A percentile compares a stretch with the other conserved stretches of the same genome.
phyloP scores from a whole-genome alignment of 1,140 invertebrate genomes.

The Papilio helenus region DNA sequence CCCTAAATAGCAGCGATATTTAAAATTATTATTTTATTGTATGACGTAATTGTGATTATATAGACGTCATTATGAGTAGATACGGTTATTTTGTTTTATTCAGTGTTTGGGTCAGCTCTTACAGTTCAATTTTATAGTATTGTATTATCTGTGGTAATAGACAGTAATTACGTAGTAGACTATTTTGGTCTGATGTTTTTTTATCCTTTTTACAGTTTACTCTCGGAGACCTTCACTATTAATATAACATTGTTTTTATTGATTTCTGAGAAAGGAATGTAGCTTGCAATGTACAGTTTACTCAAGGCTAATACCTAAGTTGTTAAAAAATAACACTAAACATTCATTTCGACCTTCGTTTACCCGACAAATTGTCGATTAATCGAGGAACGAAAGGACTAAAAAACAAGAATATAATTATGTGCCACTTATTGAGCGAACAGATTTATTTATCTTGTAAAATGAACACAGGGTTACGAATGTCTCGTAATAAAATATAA shows the following conservation, averaged over 20 bases:
- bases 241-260: neutral
- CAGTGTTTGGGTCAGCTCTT: neutral
- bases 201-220: neutral
- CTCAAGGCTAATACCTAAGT: conserved; percentile 13
- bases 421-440: neutral
- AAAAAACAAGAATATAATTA: conserved; percentile 3
- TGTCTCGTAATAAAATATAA: conserved; percentile 10
- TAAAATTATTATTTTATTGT: neutral
- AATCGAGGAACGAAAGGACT: neutral
- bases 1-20: neutral
- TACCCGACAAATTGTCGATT: conserved; percentile 3
- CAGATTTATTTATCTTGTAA: neutral
- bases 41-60: neutral
- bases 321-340: neutral
- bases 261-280: conserved; percentile 3
- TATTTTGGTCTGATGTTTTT: conserved; percentile 19
- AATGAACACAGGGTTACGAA: neutral
- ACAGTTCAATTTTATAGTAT: neutral
- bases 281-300: neutral
- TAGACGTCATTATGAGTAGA: neutral
- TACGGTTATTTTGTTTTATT: neutral
- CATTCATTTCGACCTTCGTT: conserved; percentile 2
- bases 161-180: neutral
- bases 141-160: neutral
- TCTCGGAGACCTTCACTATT: neutral